A percentile compares a stretch with the other conserved stretches of the same genome.
Conservation (phyloP, 2,888 invertebrate genomes). For the Trichopria drosophilae region DNA sequence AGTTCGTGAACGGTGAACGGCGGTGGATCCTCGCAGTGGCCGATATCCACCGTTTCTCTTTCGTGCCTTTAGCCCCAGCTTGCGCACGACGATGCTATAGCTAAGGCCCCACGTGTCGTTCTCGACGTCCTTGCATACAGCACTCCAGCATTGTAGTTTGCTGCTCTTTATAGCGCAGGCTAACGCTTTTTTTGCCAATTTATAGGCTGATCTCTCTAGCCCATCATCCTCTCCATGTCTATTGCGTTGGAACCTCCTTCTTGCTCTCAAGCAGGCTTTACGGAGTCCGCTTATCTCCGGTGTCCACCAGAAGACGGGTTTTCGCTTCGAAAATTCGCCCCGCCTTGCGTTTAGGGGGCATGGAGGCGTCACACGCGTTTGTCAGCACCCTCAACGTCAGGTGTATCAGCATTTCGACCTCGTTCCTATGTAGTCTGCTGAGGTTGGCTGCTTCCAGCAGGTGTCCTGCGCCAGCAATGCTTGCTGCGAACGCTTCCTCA, state of each 20-base stretch:
- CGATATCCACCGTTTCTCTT: not conserved
- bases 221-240: not conserved
- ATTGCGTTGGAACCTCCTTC: conserved; percentile 19
- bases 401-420: not conserved
- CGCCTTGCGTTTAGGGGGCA: not conserved
- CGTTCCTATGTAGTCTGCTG: no score
- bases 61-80: not conserved
- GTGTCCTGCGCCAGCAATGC: no score
- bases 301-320: not conserved
- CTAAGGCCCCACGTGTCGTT: conserved; percentile 23
- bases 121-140: conserved; percentile 4
- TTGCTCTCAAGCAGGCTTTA: conserved; percentile 6
- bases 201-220: not conserved
- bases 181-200: conserved; percentile 5
- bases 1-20: conserved; percentile 30
- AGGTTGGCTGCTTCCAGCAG: no score
- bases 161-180: conserved; percentile 1
- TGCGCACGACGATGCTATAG: conserved; percentile 15
- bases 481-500: no score
- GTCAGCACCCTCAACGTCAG: not conserved
- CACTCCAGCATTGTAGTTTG: not conserved
- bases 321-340: not conserved
- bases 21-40: conserved; percentile 2
- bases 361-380: not conserved
- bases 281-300: conserved; percentile 12